phyloP scores from a whole-genome alignment of 2,888 invertebrate species.

The Agrilus mali region DNA sequence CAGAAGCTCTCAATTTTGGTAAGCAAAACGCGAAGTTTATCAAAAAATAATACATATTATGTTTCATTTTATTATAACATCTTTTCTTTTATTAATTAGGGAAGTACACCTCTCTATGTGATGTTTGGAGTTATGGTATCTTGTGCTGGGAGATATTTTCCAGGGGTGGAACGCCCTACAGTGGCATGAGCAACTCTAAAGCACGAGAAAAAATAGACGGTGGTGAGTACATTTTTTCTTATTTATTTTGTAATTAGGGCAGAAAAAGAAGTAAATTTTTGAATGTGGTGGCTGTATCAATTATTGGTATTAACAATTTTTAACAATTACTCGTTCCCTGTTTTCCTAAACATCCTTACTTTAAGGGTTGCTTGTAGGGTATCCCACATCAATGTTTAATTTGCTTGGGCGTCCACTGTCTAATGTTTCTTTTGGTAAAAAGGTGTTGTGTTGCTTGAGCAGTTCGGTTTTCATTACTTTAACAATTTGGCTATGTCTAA shows the following conservation, averaged over 20 bases:
- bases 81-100: conserved; percentile 36
- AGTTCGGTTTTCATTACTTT: too few species aligned
- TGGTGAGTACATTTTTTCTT: conserved; percentile 40
- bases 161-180: conserved; percentile 84
- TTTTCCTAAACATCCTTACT: too few species aligned
- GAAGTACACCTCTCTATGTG: conserved; percentile 88
- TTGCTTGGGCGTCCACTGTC: too few species aligned
- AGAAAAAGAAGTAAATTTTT: too few species aligned
- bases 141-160: conserved; percentile 96
- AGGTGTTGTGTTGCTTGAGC: too few species aligned
- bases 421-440: too few species aligned
- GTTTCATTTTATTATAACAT: neutral
- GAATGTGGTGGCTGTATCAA: neutral
- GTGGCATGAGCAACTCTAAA: conserved; percentile 86
- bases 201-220: conserved; percentile 88
- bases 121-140: conserved; percentile 96
- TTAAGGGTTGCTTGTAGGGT: too few species aligned
- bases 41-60: too few species aligned
- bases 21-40: conserved; percentile 19
- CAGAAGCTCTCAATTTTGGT: conserved; percentile 92
- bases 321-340: neutral
- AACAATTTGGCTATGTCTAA: too few species aligned
- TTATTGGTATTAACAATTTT: neutral
- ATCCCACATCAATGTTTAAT: too few species aligned
- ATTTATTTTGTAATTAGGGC: too few species aligned